A percentile compares a stretch with the other conserved stretches of the same genome.
Evolutionary conservation across 64 coral and sea anemone genomes (phyloP).

Genomic region (Orbicella faveolata): DNA sequence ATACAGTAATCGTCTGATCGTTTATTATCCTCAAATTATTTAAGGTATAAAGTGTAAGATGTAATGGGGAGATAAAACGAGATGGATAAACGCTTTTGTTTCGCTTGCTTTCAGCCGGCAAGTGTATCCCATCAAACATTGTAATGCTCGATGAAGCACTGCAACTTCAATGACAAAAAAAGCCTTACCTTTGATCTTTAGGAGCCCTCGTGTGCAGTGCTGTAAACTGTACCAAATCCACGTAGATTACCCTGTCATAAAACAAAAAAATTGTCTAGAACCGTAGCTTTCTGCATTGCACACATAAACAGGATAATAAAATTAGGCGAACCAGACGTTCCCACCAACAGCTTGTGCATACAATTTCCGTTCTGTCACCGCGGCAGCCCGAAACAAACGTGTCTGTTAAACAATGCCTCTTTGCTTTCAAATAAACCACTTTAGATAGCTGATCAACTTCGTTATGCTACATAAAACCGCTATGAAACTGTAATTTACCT

Average conservation of each 20-base stretch:
- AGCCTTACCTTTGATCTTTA: not conserved
- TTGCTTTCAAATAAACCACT: constrained; percentile 1
- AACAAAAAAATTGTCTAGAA: not conserved
- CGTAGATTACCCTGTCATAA: not conserved
- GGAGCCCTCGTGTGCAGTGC: not conserved
- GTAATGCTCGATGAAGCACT: not conserved
- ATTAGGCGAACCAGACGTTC: not conserved
- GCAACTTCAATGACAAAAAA: not conserved
- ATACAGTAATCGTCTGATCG: not conserved
- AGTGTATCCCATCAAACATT: not conserved
- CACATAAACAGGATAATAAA: no score
- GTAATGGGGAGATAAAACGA: constrained; percentile 6
- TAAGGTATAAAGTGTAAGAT: constrained; percentile 1
- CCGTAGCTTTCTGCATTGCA: not conserved
- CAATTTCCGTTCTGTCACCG: not conserved
- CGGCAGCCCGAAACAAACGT: not conserved
- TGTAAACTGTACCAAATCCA: not conserved
- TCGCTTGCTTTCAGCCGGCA: not conserved
- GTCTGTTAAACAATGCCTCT: not conserved
- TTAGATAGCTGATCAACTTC: not conserved
- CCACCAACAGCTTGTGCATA: not conserved
- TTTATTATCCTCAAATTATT: not conserved
- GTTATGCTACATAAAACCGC: not conserved
- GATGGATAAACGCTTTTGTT: not conserved
- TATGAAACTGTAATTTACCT: not conserved